Base-by-base conservation (phyloP, 2,797 vertebrate genomes). In the Cossypha polioptera region DNA sequence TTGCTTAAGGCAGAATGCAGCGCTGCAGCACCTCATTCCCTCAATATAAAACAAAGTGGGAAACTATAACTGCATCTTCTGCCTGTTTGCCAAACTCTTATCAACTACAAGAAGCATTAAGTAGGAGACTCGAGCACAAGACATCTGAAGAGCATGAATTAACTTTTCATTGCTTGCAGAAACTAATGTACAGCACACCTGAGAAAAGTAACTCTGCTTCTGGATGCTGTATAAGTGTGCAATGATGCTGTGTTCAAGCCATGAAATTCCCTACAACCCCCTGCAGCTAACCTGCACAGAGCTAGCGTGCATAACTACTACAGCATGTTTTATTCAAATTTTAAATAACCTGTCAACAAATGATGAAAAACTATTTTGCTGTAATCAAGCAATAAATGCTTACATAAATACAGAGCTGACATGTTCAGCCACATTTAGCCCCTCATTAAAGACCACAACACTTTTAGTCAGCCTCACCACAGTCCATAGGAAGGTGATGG, bases 151-250 rank as follows among this genome's bases (percentile, higher is more conserved):
- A 88, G 2, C 11, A 58, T 3, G 5, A 83, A 62, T 35, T 45
- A 50, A 25, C 35, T 82, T 79, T 18, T 15, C 35, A 33, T 4
- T 47, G 43, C 33, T 58, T 51, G 43, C 38, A 69, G 25, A 33
- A 82, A 71, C 10, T 51, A 57, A 38, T 2, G 1, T 22, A 76
- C 2, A 73, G 43, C n/a, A 76, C 10, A 5, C 21, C 25, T 50
- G 10, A 53, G 33, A 74, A 42, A 61, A 45, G 24, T 13, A 22
- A 28, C 10, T 51, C 35, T 57, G 29, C 25, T 51, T 59, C 43
- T 59, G 18, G 8, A 59, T 24, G 13, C 28, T 62, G 8, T 21
- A 0, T 7, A 69, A 54, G 8, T 1, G 3, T 28, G 12, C n/a
- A 76, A 7, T 4, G 3, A 31, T 2, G 0, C 29, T 57, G 35